phyloP scores from a whole-genome alignment of 2,888 invertebrate species.

The Plusia festucae region DNA sequence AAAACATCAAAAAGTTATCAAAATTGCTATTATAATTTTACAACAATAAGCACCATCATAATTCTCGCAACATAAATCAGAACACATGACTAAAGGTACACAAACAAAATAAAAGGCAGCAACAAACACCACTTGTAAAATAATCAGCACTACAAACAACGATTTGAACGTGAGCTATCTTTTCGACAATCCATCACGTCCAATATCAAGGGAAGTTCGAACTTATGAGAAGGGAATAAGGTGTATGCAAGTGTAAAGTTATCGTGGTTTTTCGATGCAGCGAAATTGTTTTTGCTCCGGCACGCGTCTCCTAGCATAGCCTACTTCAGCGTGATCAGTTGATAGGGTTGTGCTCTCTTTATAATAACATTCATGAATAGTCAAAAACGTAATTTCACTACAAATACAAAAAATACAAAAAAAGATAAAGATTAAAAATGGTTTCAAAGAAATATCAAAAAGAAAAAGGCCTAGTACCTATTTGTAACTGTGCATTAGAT shows the following conservation, averaged over 20 bases:
- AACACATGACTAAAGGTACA: constrained; percentile 46
- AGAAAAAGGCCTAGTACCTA: too few species aligned
- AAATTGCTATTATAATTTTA: too few species aligned
- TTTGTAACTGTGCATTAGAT: too few species aligned
- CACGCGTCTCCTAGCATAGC: constrained; percentile 79
- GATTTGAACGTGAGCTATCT: constrained; percentile 79
- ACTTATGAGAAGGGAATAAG: constrained; percentile 40
- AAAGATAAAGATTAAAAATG: too few species aligned
- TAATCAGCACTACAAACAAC: constrained; percentile 81
- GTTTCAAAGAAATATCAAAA: too few species aligned
- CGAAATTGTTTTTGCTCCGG: constrained; percentile 80
- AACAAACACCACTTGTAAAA: constrained; percentile 71
- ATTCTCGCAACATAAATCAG: constrained; percentile 45
- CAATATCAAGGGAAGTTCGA: constrained; percentile 37
- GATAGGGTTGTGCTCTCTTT: constrained; percentile 64
- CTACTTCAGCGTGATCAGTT: constrained; percentile 67
- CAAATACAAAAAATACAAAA: too few species aligned
- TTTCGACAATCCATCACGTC: constrained; percentile 35
- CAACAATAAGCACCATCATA: constrained; percentile 13
- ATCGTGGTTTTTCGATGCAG: constrained; percentile 65
- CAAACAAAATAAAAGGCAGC: constrained; percentile 54
- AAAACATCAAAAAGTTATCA: too few species aligned
- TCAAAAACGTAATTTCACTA: too few species aligned
- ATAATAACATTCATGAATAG: too few species aligned
- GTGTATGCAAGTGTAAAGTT: constrained; percentile 35